Conservation (phyloP, 2,113 vertebrate species). For the Mastomys natalensis region DNA sequence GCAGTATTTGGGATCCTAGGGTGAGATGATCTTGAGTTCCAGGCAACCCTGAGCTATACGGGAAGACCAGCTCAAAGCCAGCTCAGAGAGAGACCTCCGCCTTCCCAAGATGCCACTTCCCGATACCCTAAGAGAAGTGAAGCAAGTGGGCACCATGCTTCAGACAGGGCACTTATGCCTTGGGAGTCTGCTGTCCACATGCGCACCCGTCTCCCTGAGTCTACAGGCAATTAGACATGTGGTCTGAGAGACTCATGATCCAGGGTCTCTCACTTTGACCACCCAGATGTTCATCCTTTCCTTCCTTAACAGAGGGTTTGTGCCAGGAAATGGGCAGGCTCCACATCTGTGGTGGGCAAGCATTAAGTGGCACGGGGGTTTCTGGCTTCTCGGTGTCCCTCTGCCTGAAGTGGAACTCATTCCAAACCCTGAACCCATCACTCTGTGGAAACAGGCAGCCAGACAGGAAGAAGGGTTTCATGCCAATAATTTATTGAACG, state of each 20-base stretch:
- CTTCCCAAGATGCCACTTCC: background rate
- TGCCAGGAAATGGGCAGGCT: background rate
- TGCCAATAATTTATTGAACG: constrained; percentile 90
- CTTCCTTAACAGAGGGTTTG: background rate
- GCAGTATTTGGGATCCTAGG: background rate
- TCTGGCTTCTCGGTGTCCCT: background rate
- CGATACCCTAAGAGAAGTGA: background rate
- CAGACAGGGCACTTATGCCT: background rate
- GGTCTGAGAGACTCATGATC: background rate
- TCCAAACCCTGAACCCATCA: background rate
- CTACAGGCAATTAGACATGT: background rate
- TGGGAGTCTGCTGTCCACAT: background rate
- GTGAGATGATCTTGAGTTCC: background rate
- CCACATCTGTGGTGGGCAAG: background rate
- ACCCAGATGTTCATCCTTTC: background rate
- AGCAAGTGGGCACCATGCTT: background rate
- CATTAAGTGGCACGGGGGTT: background rate
- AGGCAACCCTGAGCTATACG: background rate
- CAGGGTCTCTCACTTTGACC: background rate
- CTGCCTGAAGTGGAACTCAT: background rate
- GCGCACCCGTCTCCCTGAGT: background rate
- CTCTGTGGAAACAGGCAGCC: constrained; percentile 39
- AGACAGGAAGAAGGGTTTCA: constrained; percentile 80
- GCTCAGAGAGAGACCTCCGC: background rate
- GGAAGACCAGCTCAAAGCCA: background rate